Percentiles rank a stretch among this genome's conserved stretches.
phyloP scores from a whole-genome alignment of 2,888 invertebrate genomes.

The Thymelicus lineola region DNA sequence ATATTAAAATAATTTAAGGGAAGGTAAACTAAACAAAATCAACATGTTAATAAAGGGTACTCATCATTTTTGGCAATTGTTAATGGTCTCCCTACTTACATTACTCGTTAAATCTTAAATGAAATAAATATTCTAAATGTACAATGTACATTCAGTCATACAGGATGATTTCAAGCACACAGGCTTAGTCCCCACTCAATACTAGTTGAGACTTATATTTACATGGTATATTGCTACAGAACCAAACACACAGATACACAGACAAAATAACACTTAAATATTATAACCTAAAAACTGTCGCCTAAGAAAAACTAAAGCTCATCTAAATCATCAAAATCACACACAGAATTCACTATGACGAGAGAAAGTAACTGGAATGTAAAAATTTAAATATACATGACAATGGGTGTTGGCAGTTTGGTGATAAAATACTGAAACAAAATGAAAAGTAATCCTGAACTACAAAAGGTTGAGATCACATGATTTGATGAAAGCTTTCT shows the following conservation, averaged over 20 bases:
- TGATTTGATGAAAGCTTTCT: constrained; percentile 65
- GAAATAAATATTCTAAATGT: constrained; percentile 79
- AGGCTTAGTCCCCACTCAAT: constrained; percentile 57
- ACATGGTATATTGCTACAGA: constrained; percentile 65
- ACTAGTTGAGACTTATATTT: constrained; percentile 67
- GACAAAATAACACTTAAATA: constrained; percentile 67
- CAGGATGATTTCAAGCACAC: constrained; percentile 60
- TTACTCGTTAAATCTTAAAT: constrained; percentile 73
- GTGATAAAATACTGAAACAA: constrained; percentile 56
- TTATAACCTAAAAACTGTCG: constrained; percentile 60
- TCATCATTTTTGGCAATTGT: constrained; percentile 83
- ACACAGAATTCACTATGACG: constrained; percentile 66
- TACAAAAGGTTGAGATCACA: constrained; percentile 79
- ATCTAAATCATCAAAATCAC: constrained; percentile 70
- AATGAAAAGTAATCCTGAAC: constrained; percentile 55
- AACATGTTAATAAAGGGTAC: constrained; percentile 78
- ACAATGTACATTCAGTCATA: constrained; percentile 70
- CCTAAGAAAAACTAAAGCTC: constrained; percentile 76
- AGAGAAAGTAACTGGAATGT: constrained; percentile 78
- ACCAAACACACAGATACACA: constrained; percentile 69
- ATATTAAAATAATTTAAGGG: constrained; percentile 79
- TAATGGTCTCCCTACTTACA: constrained; percentile 77
- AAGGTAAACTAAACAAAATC: constrained; percentile 73
- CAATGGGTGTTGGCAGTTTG: constrained; percentile 52
- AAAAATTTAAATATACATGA: constrained; percentile 62